These are phyloP conservation scores for Ammodytes marinus DNA, from an alignment of 2,113 vertebrate species.

Conservation along the genomic window DNA sequence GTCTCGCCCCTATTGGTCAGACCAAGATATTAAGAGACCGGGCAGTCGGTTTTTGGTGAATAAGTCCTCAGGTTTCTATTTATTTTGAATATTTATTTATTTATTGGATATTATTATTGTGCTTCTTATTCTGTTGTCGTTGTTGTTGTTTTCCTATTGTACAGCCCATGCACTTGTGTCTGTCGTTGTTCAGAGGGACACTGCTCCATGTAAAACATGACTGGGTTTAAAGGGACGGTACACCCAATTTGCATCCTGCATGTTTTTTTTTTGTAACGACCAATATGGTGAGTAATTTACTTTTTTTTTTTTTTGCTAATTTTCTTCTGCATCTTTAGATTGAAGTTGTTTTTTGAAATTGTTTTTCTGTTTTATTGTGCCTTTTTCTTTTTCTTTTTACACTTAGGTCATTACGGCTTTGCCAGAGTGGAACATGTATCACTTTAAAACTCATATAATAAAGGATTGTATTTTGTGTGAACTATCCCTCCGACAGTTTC, in stretches of 20 bases:
- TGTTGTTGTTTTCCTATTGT: conserved; percentile 38
- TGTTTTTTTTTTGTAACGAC: conserved; percentile 62
- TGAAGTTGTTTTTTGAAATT: conserved; percentile 12
- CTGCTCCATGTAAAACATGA: conserved; percentile 42
- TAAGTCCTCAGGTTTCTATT: conserved; percentile 83
- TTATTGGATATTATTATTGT: conserved; percentile 70
- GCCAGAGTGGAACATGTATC: conserved; percentile 21
- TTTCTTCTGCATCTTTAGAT: conserved; percentile 3
- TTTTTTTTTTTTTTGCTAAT: conserved; percentile 16
- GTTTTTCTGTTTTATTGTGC: conserved; percentile 7
- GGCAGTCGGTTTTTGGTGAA: conserved; percentile 68
- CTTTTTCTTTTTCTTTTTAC: not conserved
- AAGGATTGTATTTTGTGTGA: conserved; percentile 42
- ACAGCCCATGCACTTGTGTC: conserved; percentile 63
- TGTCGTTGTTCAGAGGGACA: conserved; percentile 49
- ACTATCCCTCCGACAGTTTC: conserved; percentile 24
- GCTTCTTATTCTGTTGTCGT: conserved; percentile 20
- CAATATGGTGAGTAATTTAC: conserved; percentile 53
- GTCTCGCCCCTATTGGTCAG: conserved; percentile 66
- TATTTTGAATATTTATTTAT: conserved; percentile 84
- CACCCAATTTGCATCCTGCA: conserved; percentile 62
- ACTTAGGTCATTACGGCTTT: conserved; percentile 8
- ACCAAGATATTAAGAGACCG: conserved; percentile 47
- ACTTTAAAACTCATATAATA: conserved; percentile 13
- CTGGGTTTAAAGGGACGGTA: conserved; percentile 63